Conservation (phyloP, 1,140 invertebrate genomes). For the Rhizoglyphus robini region DNA sequence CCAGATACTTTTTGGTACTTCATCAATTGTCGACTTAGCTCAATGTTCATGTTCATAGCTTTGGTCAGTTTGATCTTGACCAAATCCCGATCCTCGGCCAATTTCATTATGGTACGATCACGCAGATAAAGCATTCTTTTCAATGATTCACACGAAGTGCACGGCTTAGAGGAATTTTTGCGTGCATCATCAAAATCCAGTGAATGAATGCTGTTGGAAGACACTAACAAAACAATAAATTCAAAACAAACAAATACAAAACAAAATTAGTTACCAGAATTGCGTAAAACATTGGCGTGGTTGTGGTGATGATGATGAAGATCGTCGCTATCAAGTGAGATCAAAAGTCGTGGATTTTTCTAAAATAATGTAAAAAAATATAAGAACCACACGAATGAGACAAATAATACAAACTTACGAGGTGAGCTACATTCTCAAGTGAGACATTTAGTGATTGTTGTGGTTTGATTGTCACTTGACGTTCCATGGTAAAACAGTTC, state of each 20-base stretch:
- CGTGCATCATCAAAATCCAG: neutral
- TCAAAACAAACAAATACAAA: neutral
- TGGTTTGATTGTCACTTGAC: slow-evolving; percentile 6
- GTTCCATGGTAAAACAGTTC: too few species aligned
- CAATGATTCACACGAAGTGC: neutral
- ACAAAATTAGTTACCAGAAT: neutral
- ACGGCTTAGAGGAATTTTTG: neutral
- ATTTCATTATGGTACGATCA: slow-evolving; percentile 7
- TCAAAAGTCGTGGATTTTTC: slow-evolving; percentile 13
- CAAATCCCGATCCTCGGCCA: slow-evolving; percentile 11
- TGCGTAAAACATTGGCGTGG: neutral
- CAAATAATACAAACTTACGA: neutral
- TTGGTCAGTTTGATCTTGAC: slow-evolving; percentile 8
- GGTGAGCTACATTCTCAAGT: neutral
- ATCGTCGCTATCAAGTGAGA: neutral
- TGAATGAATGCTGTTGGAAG: neutral
- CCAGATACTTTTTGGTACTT: neutral
- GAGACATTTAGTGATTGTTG: slow-evolving; percentile 4
- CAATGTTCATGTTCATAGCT: slow-evolving; percentile 14
- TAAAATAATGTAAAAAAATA: neutral
- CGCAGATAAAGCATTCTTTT: neutral
- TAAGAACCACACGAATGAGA: neutral
- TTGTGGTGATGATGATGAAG: neutral
- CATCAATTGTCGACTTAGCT: slow-evolving; percentile 7
- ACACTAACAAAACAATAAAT: neutral